phyloP scores from a whole-genome alignment of 2,113 vertebrate genomes.

The Anas platyrhynchos region DNA sequence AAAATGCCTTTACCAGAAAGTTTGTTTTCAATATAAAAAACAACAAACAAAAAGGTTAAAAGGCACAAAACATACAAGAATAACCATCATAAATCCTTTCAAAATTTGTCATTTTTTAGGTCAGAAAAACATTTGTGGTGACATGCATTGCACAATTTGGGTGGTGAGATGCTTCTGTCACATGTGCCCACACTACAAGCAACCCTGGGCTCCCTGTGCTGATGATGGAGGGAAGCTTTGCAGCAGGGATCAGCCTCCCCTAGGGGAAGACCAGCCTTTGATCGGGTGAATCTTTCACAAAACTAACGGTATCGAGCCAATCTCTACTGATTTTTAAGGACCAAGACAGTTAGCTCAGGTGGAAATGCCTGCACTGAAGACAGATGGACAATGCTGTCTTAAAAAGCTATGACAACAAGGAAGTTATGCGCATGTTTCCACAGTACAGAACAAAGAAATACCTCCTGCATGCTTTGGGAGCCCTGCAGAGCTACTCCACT shows the following conservation, averaged over 20 bases:
- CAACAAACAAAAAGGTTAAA: neutral
- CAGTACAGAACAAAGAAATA: neutral
- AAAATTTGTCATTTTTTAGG: neutral
- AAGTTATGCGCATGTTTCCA: neutral
- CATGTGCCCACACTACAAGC: rapidly evolving
- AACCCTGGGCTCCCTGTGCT: rapidly evolving
- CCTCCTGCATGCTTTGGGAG: neutral
- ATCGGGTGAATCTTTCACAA: neutral
- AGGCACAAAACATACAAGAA: neutral
- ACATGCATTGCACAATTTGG: no score
- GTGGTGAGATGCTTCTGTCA: neutral
- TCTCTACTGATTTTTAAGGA: neutral
- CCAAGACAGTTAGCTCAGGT: neutral
- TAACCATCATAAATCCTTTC: neutral
- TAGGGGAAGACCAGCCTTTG: neutral
- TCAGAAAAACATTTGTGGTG: neutral
- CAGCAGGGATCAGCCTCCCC: neutral
- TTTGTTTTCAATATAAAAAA: neutral
- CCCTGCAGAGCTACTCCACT: neutral
- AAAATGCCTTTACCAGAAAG: neutral
- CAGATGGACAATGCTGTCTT: neutral
- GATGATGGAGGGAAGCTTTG: neutral
- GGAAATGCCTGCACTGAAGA: neutral
- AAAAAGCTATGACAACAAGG: neutral
- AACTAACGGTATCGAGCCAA: no score